These are phyloP conservation scores for Orchestes rusci DNA, from an alignment of 2,888 invertebrate species.

Conservation along the genomic window DNA sequence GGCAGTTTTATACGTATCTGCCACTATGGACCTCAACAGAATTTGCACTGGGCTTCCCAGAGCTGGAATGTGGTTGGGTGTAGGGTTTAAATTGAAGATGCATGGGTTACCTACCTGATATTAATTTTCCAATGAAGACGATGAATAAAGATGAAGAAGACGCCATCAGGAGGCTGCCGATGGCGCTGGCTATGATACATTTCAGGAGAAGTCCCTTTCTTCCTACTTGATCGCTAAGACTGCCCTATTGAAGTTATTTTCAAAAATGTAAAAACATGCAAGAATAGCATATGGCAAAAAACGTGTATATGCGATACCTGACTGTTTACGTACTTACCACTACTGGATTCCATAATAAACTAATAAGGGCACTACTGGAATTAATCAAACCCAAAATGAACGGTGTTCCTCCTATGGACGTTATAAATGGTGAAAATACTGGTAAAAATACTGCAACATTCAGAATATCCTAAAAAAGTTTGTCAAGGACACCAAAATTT, in stretches of 20 bases:
- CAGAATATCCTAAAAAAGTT: conserved; percentile 19
- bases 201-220: conserved; percentile 17
- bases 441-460: conserved; percentile 18
- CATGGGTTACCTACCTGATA: conserved; percentile 12
- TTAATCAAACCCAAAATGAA: conserved; percentile 17
- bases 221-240: conserved; percentile 22
- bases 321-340: too few species aligned
- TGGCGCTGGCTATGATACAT: conserved; percentile 15
- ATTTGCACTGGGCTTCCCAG: conserved; percentile 19
- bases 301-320: too few species aligned
- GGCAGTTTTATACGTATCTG: conserved; percentile 16
- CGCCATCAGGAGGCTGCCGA: conserved; percentile 18
- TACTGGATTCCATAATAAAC: conserved; percentile 21
- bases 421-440: conserved; percentile 14
- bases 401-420: conserved; percentile 19
- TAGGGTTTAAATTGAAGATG: background rate
- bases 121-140: conserved; percentile 14
- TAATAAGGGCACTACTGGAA: conserved; percentile 19
- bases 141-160: conserved; percentile 11
- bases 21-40: conserved; percentile 18
- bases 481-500: too few species aligned
- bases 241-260: conserved; percentile 14
- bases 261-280: too few species aligned
- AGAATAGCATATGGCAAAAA: conserved; percentile 5
- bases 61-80: conserved; percentile 10